Conservation (phyloP, 2,113 vertebrate species). For the Rhinolophus ferrumequinum region DNA sequence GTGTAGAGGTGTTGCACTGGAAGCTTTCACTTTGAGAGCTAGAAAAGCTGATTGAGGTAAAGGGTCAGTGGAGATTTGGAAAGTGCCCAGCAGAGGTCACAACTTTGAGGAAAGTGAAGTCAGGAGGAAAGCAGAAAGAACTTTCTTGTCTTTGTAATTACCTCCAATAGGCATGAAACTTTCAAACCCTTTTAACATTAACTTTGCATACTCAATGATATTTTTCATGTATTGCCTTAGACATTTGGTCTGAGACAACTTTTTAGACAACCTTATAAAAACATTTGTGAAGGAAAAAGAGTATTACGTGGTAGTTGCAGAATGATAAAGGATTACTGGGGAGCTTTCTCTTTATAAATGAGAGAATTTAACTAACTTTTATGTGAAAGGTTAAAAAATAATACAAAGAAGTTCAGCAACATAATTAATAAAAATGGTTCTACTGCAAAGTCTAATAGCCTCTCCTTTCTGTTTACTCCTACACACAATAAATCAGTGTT, state of each 20-base stretch:
- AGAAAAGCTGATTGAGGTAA: not conserved
- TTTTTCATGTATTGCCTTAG: constrained; percentile 26
- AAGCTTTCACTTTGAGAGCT: constrained; percentile 15
- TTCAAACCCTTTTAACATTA: not conserved
- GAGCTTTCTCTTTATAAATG: constrained; percentile 37
- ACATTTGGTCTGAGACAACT: not conserved
- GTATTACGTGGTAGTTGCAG: not conserved
- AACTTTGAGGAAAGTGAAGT: not conserved
- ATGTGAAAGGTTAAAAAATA: constrained; percentile 13
- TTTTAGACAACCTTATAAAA: constrained; percentile 40
- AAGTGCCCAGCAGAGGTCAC: not conserved
- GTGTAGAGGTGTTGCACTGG: not conserved
- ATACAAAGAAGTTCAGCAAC: not conserved
- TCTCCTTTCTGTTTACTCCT: constrained; percentile 3
- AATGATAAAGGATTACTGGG: not conserved
- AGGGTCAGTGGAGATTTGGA: not conserved
- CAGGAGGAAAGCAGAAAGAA: not conserved
- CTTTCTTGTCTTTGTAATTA: not conserved
- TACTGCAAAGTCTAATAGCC: not conserved
- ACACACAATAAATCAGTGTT: not conserved
- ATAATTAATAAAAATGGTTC: constrained; percentile 54
- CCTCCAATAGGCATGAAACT: not conserved
- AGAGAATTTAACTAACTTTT: constrained; percentile 37
- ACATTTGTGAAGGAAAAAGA: not conserved
- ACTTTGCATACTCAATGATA: not conserved